Conservation (phyloP, 2,797 vertebrate genomes). For the Bradypodion pumilum region DNA sequence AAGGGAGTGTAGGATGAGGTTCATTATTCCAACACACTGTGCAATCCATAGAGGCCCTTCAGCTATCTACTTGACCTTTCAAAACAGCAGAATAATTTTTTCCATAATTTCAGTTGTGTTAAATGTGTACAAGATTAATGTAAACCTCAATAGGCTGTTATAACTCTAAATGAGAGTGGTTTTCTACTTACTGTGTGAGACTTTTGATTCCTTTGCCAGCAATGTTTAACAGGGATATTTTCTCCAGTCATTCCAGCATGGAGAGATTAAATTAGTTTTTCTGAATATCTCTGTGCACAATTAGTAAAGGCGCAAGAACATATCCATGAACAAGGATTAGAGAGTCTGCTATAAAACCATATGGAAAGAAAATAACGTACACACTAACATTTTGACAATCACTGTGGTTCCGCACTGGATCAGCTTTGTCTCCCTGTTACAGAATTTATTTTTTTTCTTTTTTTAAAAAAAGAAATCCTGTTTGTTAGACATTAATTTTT, state of each 20-base stretch:
- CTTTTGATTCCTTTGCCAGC: background rate
- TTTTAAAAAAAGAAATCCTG: no score
- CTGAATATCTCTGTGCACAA: background rate
- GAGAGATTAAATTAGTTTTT: background rate
- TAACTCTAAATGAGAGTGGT: slow-evolving; percentile 17
- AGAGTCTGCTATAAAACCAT: background rate
- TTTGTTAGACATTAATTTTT: no score
- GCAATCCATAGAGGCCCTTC: background rate
- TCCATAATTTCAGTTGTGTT: background rate
- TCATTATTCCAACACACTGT: background rate
- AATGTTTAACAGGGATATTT: background rate
- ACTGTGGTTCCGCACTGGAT: background rate
- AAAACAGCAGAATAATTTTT: background rate
- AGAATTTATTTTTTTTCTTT: background rate
- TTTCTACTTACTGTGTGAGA: background rate
- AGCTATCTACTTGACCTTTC: slow-evolving; percentile 24
- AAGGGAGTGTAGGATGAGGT: background rate
- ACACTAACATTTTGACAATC: background rate
- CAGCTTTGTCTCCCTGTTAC: background rate
- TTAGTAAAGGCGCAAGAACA: background rate
- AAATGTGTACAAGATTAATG: background rate
- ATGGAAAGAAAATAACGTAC: background rate
- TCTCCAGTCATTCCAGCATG: background rate
- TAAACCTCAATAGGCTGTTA: background rate
- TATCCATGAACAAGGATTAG: background rate